Conservation (phyloP, 2,888 invertebrate species). For the Oegoconia quadripuncta region DNA sequence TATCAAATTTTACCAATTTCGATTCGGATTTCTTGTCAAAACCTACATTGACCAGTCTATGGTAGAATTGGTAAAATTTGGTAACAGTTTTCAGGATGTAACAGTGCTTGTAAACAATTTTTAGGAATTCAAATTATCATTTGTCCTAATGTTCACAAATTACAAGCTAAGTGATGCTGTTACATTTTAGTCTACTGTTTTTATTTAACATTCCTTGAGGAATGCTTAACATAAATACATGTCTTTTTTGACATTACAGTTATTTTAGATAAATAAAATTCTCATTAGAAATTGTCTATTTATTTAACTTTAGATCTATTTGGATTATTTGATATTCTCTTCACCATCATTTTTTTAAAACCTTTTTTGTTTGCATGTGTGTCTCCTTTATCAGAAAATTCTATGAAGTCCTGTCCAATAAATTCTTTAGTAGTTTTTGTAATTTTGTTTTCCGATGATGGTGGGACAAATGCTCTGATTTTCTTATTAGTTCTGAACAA, state of each 20-base stretch:
- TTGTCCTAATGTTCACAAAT: not conserved
- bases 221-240: conserved; percentile 55
- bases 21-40: conserved; percentile 5
- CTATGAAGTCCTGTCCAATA: conserved; percentile 55
- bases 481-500: conserved; percentile 55
- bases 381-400: conserved; percentile 37
- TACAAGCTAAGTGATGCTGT: not conserved
- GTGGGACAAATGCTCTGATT: conserved; percentile 58
- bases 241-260: conserved; percentile 71
- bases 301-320: conserved; percentile 49
- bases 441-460: conserved; percentile 23
- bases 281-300: conserved; percentile 29
- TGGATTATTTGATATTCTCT: conserved; percentile 60
- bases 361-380: conserved; percentile 29
- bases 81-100: conserved; percentile 41
- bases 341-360: conserved; percentile 62
- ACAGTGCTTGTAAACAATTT: conserved; percentile 23
- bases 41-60: not conserved
- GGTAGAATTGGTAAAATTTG: conserved; percentile 44
- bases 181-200: conserved; percentile 41
- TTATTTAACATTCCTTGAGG: conserved; percentile 54
- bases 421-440: conserved; percentile 33
- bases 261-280: conserved; percentile 46
- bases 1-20: conserved; percentile 44
- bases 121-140: conserved; percentile 11